Conservation (phyloP, 2,113 vertebrate species). For the Pao palembangensis region DNA sequence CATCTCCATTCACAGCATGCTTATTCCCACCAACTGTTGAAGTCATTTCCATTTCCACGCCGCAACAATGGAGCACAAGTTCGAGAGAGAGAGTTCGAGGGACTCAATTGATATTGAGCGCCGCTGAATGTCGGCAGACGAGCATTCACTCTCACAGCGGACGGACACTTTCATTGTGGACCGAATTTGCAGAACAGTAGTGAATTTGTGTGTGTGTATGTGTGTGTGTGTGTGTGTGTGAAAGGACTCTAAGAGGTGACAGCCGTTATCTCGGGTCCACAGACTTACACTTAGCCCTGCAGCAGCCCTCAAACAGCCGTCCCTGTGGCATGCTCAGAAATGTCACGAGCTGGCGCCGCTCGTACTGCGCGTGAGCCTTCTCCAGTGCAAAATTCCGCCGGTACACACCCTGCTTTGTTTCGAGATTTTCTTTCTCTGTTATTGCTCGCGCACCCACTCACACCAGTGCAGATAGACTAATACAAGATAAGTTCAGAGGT, state of each 20-base stretch:
- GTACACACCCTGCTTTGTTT: too few relatives aligned
- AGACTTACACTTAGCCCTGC: constrained; percentile 67
- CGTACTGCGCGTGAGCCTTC: too few relatives aligned
- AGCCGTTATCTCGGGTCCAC: constrained; percentile 67
- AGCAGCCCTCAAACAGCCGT: constrained; percentile 61
- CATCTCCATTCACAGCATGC: constrained; percentile 45
- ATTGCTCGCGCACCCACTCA: not conserved
- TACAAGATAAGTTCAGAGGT: not conserved
- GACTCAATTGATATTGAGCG: constrained; percentile 56
- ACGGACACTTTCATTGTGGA: constrained; percentile 67
- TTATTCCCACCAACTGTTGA: constrained; percentile 50
- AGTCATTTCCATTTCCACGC: constrained; percentile 44
- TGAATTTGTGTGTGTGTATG: constrained; percentile 19
- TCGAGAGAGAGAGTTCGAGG: constrained; percentile 50
- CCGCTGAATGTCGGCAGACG: constrained; percentile 49
- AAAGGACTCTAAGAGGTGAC: constrained; percentile 60
- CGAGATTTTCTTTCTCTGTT: not conserved
- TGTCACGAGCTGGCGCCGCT: constrained; percentile 57
- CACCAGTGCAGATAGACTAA: not conserved
- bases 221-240: constrained; percentile 13
- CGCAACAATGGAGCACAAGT: constrained; percentile 49
- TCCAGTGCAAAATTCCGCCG: too few relatives aligned
- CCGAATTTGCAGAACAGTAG: constrained; percentile 21
- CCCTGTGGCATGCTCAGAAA: constrained; percentile 68
- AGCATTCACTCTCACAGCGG: constrained; percentile 47